These are phyloP conservation scores for Ips nitidus DNA, from an alignment of 1,140 invertebrate genomes.

Conservation along the genomic window DNA sequence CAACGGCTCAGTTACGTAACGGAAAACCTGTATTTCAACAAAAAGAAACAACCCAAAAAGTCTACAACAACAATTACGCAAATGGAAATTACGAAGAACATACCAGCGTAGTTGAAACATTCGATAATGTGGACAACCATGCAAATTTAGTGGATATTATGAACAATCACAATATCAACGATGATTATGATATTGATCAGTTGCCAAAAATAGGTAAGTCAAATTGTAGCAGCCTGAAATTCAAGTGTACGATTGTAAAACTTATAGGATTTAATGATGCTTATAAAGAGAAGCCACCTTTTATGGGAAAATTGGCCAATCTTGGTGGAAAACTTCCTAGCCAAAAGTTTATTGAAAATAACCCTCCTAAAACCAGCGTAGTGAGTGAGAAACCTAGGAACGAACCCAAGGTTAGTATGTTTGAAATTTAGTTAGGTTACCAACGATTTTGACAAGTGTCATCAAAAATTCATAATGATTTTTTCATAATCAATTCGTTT, in stretches of 20 bases:
- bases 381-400: slow-evolving; percentile 12
- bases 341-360: slow-evolving; percentile 32
- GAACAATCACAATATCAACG: slow-evolving; percentile 46
- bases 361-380: slow-evolving; percentile 14
- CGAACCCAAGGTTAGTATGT: slow-evolving; percentile 34
- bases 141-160: slow-evolving; percentile 45
- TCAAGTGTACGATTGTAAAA: neutral
- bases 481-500: neutral
- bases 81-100: slow-evolving; percentile 43
- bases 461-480: too few species aligned
- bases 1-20: slow-evolving; percentile 38
- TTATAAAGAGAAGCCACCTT: slow-evolving; percentile 23
- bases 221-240: neutral
- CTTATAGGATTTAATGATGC: slow-evolving; percentile 27
- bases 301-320: slow-evolving; percentile 48
- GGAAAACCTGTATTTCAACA: slow-evolving; percentile 43
- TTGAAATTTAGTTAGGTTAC: neutral
- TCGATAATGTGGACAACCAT: slow-evolving; percentile 29
- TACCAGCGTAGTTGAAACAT: slow-evolving; percentile 35
- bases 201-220: slow-evolving; percentile 43
- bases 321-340: slow-evolving; percentile 49
- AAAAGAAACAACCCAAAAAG: slow-evolving; percentile 36
- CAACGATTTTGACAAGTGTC: too few species aligned
- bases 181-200: slow-evolving; percentile 48
- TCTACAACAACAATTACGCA: slow-evolving; percentile 44